Evolutionary conservation across 2,113 vertebrate genomes (phyloP).

Genomic region (Acrocephalus kingi): DNA sequence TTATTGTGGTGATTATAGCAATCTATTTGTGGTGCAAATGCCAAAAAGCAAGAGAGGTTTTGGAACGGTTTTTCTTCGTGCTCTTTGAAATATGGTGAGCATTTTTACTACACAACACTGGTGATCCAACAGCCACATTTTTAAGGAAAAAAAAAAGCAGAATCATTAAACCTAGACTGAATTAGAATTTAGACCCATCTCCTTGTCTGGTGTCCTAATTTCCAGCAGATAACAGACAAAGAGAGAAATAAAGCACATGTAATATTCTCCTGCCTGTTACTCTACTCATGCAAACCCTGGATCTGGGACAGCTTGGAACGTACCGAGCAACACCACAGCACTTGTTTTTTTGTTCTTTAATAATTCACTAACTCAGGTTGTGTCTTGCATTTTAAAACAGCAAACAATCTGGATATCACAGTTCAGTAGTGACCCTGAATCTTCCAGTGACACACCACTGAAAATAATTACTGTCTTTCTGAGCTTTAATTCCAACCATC

Average conservation of each 20-base stretch:
- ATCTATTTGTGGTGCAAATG: background rate
- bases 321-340: rapidly evolving
- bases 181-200: background rate
- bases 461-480: background rate
- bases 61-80: background rate
- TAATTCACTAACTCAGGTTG: background rate
- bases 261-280: background rate
- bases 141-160: background rate
- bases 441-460: background rate
- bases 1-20: background rate
- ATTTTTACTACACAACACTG: background rate
- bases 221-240: background rate
- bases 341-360: background rate
- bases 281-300: background rate
- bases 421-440: background rate
- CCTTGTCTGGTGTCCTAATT: background rate
- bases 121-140: background rate
- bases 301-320: background rate
- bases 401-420: background rate
- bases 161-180: background rate
- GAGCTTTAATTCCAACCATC: background rate
- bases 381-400: background rate
- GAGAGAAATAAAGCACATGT: background rate
- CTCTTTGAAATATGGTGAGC: background rate
- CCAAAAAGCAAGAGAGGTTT: conserved; percentile 9